Conservation (phyloP, 2,113 vertebrate species). For the Charadrius vociferus region DNA sequence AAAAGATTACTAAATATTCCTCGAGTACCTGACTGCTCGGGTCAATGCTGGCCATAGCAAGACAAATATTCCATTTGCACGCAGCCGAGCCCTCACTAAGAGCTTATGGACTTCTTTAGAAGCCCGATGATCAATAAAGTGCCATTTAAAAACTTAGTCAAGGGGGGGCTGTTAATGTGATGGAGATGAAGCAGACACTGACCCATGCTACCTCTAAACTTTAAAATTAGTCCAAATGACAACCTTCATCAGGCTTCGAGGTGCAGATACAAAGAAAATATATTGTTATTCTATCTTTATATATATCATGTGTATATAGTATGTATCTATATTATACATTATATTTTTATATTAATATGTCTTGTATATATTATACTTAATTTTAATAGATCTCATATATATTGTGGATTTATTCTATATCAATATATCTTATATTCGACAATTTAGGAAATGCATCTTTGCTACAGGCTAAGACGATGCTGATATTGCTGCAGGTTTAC, state of each 20-base stretch:
- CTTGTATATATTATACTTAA: too few relatives aligned
- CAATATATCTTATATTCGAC: neutral
- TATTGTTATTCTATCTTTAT: neutral
- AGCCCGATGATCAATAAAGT: neutral
- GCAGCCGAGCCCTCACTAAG: rapidly evolving
- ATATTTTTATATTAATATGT: neutral
- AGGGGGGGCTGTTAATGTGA: neutral
- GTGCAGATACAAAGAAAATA: rapidly evolving
- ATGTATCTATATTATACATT: neutral
- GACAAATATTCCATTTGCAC: neutral
- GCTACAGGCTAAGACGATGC: rapidly evolving
- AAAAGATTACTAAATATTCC: neutral
- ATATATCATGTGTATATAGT: neutral
- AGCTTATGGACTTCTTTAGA: neutral
- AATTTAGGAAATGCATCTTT: neutral
- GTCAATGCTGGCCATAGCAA: neutral
- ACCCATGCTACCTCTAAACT: neutral
- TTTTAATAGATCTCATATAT: neutral
- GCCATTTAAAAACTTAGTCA: neutral
- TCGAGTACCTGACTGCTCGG: neutral
- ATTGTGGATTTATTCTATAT: neutral
- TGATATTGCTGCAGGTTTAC: neutral
- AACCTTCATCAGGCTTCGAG: neutral
- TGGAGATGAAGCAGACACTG: neutral
- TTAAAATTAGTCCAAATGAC: neutral